These are phyloP conservation scores for Mellilla xanthometata DNA, from an alignment of 2,888 invertebrate genomes.

Conservation along the genomic window DNA sequence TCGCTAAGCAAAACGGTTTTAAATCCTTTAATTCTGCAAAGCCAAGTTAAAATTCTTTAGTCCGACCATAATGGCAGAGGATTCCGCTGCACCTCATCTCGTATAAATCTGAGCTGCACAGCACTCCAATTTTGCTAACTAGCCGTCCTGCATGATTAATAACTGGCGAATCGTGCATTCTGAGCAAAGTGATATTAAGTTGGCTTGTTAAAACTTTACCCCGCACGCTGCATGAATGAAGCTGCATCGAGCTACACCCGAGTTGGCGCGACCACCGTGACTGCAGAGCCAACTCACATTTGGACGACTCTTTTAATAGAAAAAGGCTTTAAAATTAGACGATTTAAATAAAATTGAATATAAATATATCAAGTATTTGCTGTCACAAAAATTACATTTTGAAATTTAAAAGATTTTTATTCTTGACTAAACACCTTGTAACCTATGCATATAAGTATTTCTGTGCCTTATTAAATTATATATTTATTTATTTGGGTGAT, in stretches of 20 bases:
- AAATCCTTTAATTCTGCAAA: constrained; percentile 19
- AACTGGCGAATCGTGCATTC: constrained; percentile 77
- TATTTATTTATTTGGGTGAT: too few species aligned
- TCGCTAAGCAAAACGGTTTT: too few species aligned
- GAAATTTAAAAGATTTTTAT: too few species aligned
- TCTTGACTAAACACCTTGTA: too few species aligned
- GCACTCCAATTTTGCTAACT: constrained; percentile 73
- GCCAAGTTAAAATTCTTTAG: constrained; percentile 26
- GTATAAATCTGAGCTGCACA: constrained; percentile 54
- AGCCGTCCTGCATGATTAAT: constrained; percentile 79
- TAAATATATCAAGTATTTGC: too few species aligned
- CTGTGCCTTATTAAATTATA: too few species aligned
- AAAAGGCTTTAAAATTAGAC: too few species aligned
- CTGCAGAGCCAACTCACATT: not conserved
- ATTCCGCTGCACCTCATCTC: constrained; percentile 33
- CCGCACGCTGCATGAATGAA: constrained; percentile 65
- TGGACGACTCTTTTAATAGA: too few species aligned
- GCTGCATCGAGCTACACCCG: constrained; percentile 46
- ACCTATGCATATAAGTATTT: too few species aligned
- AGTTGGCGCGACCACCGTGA: constrained; percentile 5
- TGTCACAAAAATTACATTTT: too few species aligned
- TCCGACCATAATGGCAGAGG: constrained; percentile 26
- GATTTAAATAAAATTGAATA: too few species aligned
- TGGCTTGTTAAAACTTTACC: constrained; percentile 81
- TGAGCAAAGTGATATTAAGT: constrained; percentile 80